Base-by-base conservation (phyloP, 2,888 invertebrate species). In the Aradus depressus region DNA sequence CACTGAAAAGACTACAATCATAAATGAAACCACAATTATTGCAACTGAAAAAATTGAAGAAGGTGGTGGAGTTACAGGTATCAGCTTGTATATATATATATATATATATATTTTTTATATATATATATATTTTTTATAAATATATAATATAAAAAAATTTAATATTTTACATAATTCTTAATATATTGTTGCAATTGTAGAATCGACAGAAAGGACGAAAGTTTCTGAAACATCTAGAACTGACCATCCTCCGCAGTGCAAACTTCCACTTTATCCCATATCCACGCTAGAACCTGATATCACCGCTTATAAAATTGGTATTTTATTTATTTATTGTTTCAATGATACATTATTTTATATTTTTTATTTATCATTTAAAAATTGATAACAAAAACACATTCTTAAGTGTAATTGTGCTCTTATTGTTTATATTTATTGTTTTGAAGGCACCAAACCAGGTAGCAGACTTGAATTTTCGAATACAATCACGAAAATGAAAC, bases 391-490 rank as follows among this genome's bases (percentile, higher is more conserved):
- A 37, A 12, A 6, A 12, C 10, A 8, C 16, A 14, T 12, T 37
- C 14, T 37, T 37, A 6, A 6, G 10, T 6, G 37, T 51, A 18
- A 22, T 43, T 22, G 2, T 26, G 34, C 18, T 45, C 21, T 39
- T n/a, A 19, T 44, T 53, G 19, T 5, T 22, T 26, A 43, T 26
- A 31, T 31, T 43, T n/a, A 35, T 45, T 53, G 23, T 26, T 28
- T 25, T 48, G n/a, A n/a, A 80, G 82, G 83, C 41, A 77, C 80
- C 1, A 74, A 75, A 19, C 74, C 75, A 55, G 74, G 78, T 66
- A 84, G 84, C 59, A 76, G 87, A 54, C 70, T 85, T 39, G 87
- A 89, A 64, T 88, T 81, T 64, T 69, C 70, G 19, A 72, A 73
- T 38, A 65, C 79, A 51, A 76, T 78, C 0, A 26, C 32, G 10